Conservation (phyloP, 1,140 invertebrate genomes). For the Drosophila neocordata region DNA sequence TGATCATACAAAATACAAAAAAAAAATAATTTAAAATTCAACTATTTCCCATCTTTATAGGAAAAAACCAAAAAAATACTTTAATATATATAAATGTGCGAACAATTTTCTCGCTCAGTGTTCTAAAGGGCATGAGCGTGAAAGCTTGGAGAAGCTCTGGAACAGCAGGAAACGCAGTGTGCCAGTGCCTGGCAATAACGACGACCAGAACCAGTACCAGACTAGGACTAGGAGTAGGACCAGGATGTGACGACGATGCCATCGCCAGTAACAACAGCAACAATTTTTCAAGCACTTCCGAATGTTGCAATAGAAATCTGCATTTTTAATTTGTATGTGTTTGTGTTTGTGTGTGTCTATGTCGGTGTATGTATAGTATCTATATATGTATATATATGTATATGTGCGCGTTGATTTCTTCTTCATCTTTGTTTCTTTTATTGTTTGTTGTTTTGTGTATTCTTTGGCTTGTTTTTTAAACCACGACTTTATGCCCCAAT, state of each 20-base stretch:
- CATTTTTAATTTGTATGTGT: slow-evolving; percentile 68
- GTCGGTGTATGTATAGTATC: slow-evolving; percentile 21
- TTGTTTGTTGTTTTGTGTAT: slow-evolving; percentile 39
- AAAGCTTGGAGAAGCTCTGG: slow-evolving; percentile 33
- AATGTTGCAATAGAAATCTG: slow-evolving; percentile 76
- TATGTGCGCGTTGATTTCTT: slow-evolving; percentile 52
- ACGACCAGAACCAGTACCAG: slow-evolving; percentile 36
- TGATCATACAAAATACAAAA: too few species aligned
- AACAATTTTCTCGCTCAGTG: not conserved
- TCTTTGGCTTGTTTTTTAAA: slow-evolving; percentile 38
- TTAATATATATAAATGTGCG: too few species aligned
- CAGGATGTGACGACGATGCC: slow-evolving; percentile 26
- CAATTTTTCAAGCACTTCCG: slow-evolving; percentile 73
- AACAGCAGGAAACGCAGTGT: slow-evolving; percentile 43
- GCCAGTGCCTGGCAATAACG: slow-evolving; percentile 52
- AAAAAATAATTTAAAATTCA: too few species aligned
- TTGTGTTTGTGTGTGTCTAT: slow-evolving; percentile 14
- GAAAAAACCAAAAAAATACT: too few species aligned
- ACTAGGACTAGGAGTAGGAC: slow-evolving; percentile 27
- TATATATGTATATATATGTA: slow-evolving; percentile 29
- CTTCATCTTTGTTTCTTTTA: slow-evolving; percentile 39
- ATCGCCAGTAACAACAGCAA: slow-evolving; percentile 46
- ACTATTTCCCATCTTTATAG: too few species aligned
- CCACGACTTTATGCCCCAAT: slow-evolving; percentile 22
- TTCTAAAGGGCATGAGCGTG: not conserved